These are phyloP conservation scores for Patella caerulea DNA, from an alignment of 2,888 invertebrate genomes.

Conservation along the genomic window DNA sequence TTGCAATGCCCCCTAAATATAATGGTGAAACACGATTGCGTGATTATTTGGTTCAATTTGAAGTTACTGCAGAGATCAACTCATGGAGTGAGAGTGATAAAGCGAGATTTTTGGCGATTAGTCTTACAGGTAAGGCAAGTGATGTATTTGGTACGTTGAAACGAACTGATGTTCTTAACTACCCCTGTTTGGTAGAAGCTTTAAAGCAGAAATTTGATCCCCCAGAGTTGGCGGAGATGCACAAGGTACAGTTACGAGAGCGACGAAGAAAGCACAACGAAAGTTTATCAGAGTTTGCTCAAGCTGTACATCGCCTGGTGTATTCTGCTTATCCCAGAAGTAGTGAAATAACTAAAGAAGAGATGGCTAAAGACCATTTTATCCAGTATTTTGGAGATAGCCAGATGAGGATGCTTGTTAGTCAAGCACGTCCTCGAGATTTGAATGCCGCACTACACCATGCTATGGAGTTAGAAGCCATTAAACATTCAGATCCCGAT, in stretches of 20 bases:
- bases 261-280: background rate
- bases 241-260: slow-evolving; percentile 5
- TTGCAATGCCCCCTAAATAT: no score
- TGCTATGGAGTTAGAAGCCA: background rate
- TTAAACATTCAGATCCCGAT: background rate
- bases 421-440: background rate
- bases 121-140: background rate
- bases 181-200: background rate
- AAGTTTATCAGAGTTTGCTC: background rate
- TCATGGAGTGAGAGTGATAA: slow-evolving; percentile 13
- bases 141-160: background rate
- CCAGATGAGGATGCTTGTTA: background rate
- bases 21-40: no score
- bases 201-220: background rate
- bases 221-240: background rate
- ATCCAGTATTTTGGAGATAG: background rate
- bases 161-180: background rate
- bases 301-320: background rate
- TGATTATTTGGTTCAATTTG: no score
- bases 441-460: background rate
- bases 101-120: background rate
- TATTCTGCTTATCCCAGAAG: background rate
- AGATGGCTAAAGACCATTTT: background rate
- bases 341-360: background rate
- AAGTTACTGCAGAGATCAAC: no score